Evolutionary conservation across 2,797 vertebrate genomes (phyloP).

Genomic region (Karalla daura): DNA sequence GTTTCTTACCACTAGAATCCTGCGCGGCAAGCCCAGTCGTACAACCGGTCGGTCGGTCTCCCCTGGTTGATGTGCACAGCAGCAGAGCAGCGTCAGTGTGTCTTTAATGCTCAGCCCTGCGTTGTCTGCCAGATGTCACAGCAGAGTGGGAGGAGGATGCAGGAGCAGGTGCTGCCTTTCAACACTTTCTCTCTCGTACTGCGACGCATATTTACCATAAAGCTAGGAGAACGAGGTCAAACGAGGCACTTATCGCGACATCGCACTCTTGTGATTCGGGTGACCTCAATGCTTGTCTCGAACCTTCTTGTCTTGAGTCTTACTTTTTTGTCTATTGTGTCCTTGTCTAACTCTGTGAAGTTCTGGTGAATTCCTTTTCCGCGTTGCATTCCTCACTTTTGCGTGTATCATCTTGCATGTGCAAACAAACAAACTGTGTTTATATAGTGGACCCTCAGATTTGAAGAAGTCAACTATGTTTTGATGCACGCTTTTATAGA

Average conservation of each 20-base stretch:
- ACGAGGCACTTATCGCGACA: no score
- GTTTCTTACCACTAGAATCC: slow-evolving; percentile 42
- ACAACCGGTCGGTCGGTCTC: neutral
- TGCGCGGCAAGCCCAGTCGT: neutral
- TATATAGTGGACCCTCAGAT: neutral
- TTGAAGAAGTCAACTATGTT: neutral
- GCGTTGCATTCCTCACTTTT: neutral
- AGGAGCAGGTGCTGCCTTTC: slow-evolving; percentile 43
- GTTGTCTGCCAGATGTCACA: slow-evolving; percentile 32
- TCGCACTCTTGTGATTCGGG: no score
- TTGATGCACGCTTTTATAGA: no score
- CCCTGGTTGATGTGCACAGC: neutral
- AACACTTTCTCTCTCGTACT: no score
- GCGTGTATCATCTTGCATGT: neutral
- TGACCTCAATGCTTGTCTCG: no score
- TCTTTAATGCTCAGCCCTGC: neutral
- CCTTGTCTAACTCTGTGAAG: no score
- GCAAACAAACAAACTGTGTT: neutral
- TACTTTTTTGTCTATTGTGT: no score
- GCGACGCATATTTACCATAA: no score
- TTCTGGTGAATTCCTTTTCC: no score
- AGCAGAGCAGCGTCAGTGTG: neutral
- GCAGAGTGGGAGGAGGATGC: slow-evolving; percentile 29
- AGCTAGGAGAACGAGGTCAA: no score
- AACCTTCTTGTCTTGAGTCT: no score